phyloP scores from a whole-genome alignment of 2,113 vertebrate species.

The Aegotheles bennettii region DNA sequence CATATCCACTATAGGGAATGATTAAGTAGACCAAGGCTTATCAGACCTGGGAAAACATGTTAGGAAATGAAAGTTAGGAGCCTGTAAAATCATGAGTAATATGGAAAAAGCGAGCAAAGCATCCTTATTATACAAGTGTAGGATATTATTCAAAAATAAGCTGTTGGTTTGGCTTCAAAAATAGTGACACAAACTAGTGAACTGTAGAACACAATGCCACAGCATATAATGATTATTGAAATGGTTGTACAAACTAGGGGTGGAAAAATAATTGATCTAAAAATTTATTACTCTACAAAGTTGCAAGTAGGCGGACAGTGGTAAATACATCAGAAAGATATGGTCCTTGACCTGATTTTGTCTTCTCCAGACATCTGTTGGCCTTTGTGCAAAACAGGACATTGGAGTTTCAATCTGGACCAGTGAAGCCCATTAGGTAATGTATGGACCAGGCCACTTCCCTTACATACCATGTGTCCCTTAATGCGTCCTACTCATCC shows the following conservation, averaged over 20 bases:
- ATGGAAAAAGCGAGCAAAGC: not conserved
- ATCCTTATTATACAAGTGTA: not conserved
- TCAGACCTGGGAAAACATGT: not conserved
- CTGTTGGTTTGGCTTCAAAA: not conserved
- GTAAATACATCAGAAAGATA: not conserved
- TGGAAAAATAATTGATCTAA: not conserved
- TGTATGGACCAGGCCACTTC: not conserved
- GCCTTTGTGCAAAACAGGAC: not conserved
- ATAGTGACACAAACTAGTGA: not conserved
- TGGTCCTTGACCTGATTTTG: not conserved
- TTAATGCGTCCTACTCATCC: not conserved
- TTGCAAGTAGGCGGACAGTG: not conserved
- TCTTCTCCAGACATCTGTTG: not conserved
- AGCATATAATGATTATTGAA: not conserved
- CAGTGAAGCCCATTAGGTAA: not conserved
- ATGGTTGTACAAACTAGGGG: not conserved
- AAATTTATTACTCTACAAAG: not conserved
- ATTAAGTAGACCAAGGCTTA: not conserved
- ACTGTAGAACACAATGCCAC: not conserved
- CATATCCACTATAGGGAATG: not conserved
- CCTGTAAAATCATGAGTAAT: not conserved
- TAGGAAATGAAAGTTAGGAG: not conserved
- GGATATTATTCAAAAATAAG: not conserved
- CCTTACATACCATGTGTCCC: not conserved
- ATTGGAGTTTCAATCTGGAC: not conserved